Base-by-base conservation (phyloP, 1,140 invertebrate genomes). In the Procambarus clarkii region DNA sequence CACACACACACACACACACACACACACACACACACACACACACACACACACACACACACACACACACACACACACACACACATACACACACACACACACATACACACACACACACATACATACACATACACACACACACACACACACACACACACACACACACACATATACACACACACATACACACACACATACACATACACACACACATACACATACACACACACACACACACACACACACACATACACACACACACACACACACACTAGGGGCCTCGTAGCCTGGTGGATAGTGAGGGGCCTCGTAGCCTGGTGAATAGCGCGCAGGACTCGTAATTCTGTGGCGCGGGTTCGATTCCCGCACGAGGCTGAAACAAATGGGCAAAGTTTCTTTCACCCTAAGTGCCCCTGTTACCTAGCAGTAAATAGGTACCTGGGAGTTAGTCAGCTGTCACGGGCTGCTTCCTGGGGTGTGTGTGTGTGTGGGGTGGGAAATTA, bases 61-160 rank as follows among this genome's bases (percentile, higher is more conserved):
- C 83, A 45, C 58, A 85, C 64, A 69, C 60, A 71, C 60, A 69
- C 64, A 69, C 58, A 85, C 64, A 69, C 58, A 44, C 60, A 85
- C 54, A 71, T n/a, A 64, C 82, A 83, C 81, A 83, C 81, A 83
- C 58, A 83, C 58, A 83, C 81, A 64, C 50, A 83, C 81, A 69
- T 50, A 83, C 50, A 60, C 81, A 58, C 81, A 64, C 8, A 46
- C 78, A 46, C 9, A 50, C 11, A 80, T 44, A 80, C 48, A 80
- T 44, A 50, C 48, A 48, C 44, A 45, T n/a, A 80, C 48, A 48
- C 44, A 45, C 44, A 45, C 78, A 80, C 44, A 50, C 44, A 80
- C 78, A 80, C 78, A 80, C 78, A 80, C 78, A 80, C 78, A 80
- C 78, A 80, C 78, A 80, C 78, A 80, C 78, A 80, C 78, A 80